These are phyloP conservation scores for Clangula hyemalis DNA, from an alignment of 2,797 vertebrate species.

Conservation along the genomic window DNA sequence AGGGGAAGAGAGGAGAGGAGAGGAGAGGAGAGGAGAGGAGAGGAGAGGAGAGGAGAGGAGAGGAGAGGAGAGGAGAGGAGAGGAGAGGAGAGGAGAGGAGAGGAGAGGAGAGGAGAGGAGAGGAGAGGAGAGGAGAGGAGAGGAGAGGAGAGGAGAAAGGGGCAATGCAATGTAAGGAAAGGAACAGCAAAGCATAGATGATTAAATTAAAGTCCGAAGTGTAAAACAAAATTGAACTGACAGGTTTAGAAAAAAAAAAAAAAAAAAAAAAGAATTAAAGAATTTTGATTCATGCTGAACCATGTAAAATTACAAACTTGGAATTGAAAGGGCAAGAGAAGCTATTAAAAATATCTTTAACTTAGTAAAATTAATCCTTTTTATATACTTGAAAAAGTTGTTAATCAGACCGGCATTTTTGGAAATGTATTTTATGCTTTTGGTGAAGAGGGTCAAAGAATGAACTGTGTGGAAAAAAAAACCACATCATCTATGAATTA, in stretches of 20 bases:
- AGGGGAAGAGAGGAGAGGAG: too few species aligned
- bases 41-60: too few species aligned
- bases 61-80: too few species aligned
- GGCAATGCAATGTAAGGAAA: not conserved
- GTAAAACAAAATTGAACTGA: not conserved
- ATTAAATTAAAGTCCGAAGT: slow-evolving; percentile 11
- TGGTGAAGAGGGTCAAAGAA: not conserved
- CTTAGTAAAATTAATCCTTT: not conserved
- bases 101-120: too few species aligned
- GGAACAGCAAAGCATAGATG: not conserved
- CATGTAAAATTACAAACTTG: not conserved
- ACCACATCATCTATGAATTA: not conserved
- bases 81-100: too few species aligned
- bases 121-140: too few species aligned
- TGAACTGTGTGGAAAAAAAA: not conserved
- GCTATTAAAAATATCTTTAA: not conserved
- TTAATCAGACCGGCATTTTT: not conserved
- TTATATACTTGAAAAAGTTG: not conserved
- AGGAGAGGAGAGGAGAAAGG: too few species aligned
- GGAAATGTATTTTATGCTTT: not conserved
- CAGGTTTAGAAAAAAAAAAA: not conserved
- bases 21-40: too few species aligned
- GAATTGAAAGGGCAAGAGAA: not conserved
- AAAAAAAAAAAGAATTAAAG: too few species aligned
- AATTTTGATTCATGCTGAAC: not conserved